phyloP scores from a whole-genome alignment of 2,113 vertebrate genomes.

The Plotosus lineatus region DNA sequence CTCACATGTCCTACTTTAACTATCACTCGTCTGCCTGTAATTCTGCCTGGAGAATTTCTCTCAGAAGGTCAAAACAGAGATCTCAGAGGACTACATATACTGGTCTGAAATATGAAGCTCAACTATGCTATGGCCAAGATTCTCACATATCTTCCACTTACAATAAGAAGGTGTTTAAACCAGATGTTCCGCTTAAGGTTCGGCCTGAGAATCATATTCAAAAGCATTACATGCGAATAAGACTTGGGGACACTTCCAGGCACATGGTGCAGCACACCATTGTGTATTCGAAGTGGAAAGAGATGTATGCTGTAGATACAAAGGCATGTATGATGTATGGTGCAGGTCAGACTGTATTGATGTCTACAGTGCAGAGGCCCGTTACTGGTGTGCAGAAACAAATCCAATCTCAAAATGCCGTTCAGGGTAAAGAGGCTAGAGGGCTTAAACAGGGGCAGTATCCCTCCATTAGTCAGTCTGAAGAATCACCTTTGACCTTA shows the following conservation, averaged over 20 bases:
- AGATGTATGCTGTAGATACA: constrained; percentile 29
- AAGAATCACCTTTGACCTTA: constrained; percentile 16
- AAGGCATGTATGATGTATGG: constrained; percentile 15
- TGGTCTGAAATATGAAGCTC: not conserved
- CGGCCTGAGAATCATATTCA: constrained; percentile 51
- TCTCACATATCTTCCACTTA: constrained; percentile 59
- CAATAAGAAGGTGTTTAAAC: constrained; percentile 56
- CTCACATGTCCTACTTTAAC: constrained; percentile 36
- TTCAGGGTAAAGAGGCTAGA: not conserved
- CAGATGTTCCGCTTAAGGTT: constrained; percentile 63
- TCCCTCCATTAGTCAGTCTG: not conserved
- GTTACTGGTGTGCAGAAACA: not conserved
- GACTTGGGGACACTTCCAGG: constrained; percentile 62
- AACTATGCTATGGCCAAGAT: not conserved
- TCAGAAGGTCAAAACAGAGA: constrained; percentile 36
- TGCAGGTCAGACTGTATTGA: constrained; percentile 18
- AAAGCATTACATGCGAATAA: constrained; percentile 46
- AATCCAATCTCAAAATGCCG: not conserved
- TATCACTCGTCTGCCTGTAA: constrained; percentile 28
- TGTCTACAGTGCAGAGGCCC: constrained; percentile 41
- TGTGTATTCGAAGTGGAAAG: constrained; percentile 61
- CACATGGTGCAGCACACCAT: constrained; percentile 63
- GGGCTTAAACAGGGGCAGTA: constrained; percentile 27
- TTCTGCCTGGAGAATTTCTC: constrained; percentile 25
- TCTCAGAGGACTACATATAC: not conserved